Evolutionary conservation across 2,888 invertebrate genomes (phyloP).

Genomic region (Elegia similella): DNA sequence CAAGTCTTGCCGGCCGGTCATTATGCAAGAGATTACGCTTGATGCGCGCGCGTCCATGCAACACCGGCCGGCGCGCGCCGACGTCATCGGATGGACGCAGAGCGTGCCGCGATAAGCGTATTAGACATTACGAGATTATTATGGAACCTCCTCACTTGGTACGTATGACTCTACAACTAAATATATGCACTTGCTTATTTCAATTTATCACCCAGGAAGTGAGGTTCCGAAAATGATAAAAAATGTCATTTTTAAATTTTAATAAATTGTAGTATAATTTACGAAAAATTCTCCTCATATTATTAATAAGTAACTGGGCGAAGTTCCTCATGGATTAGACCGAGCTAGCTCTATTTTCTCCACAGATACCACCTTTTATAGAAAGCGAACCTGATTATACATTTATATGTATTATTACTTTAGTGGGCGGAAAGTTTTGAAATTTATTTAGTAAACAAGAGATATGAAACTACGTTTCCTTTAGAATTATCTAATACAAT

Average conservation of each 20-base stretch:
- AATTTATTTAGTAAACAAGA: conserved; percentile 8
- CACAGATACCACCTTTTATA: too few relatives aligned
- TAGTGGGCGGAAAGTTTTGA: conserved; percentile 11
- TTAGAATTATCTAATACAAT: conserved; percentile 16
- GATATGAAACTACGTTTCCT: conserved; percentile 4
- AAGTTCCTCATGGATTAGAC: too few relatives aligned
- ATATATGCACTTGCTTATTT: background rate
- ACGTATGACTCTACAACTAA: background rate
- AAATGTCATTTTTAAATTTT: too few relatives aligned
- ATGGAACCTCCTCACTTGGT: background rate
- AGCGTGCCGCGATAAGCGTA: conserved; percentile 3
- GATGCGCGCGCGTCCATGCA: conserved; percentile 8
- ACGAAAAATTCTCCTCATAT: too few relatives aligned
- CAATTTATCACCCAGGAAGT: too few relatives aligned
- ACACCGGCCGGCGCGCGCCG: background rate
- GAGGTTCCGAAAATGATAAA: too few relatives aligned
- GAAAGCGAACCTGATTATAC: too few relatives aligned
- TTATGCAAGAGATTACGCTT: conserved; percentile 9
- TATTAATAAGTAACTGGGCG: too few relatives aligned
- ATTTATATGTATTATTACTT: too few relatives aligned
- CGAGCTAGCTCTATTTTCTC: too few relatives aligned
- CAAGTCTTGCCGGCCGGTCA: background rate
- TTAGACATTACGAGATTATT: conserved; percentile 10
- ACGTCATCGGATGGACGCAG: conserved; percentile 1
- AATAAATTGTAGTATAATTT: too few relatives aligned